Base-by-base conservation (phyloP, 2,888 invertebrate species). In the Hoplodrina blanda region DNA sequence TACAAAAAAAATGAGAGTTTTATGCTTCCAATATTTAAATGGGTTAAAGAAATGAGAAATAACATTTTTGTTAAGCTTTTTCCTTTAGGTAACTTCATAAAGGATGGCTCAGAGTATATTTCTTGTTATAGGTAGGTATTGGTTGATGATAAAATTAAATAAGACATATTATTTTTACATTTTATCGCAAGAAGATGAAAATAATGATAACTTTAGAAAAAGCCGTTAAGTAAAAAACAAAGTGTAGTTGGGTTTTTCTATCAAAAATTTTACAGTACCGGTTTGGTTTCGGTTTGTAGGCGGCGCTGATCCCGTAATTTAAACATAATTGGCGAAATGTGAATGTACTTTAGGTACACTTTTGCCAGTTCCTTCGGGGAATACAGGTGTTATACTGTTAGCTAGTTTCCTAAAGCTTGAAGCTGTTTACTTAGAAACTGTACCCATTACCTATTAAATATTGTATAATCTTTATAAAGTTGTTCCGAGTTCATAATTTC, bases 1-100 rank as follows among this genome's bases (percentile, higher is more conserved):
- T 67, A 52, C 44, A 19, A 11, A 41, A 41, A 30, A 10, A 10
- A 20, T n/a, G 11, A 30, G 6, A 25, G 13, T 64, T 73, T 71
- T 19, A 37, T 56, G 5, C 33, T 52, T 0, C 15, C 7, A 56
- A 71, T 56, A 52, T 73, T 64, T 25, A 46, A 71, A 73, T 64
- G 25, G 44, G 50, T 63, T 50, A 19, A 33, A 33, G 7, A 33
- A 50, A 55, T 44, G 33, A 33, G 7, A 33, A 56, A 62, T 44
- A 63, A 56, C 4, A 56, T 50, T 59, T 65, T 44, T 55, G 2
- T 30, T 11, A 19, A 2, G 15, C 20, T 55, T 54, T 33, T 57
- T 59, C 6, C 13, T 15, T 50, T 3, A 37, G 30, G 15, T 20
- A 50, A 20, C 49, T 62, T 71, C 4, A 44, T 15, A 33, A 52